A percentile compares a stretch with the other conserved stretches of the same genome.
These are phyloP conservation scores for Thysanoteuthis rhombus DNA, from an alignment of 2,888 invertebrate genomes.

Conservation along the genomic window DNA sequence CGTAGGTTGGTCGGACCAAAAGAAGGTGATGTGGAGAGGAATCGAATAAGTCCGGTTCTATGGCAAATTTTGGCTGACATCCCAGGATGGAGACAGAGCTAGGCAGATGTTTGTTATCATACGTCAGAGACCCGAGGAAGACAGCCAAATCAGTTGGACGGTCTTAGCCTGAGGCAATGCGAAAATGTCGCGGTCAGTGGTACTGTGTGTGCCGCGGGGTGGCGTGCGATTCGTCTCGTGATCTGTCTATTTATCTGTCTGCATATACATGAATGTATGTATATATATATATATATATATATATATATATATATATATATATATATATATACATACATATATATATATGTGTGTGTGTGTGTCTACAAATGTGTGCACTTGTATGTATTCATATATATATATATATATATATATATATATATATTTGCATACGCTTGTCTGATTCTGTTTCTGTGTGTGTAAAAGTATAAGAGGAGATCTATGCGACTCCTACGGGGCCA, in stretches of 20 bases:
- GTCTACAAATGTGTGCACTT: not conserved
- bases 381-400: no score
- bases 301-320: not conserved
- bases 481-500: no score
- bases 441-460: no score
- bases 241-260: not conserved
- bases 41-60: not conserved
- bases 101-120: not conserved
- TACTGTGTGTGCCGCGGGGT: not conserved
- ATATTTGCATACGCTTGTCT: no score
- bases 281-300: not conserved
- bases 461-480: no score
- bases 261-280: not conserved
- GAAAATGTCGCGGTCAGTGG: not conserved
- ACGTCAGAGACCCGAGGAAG: not conserved
- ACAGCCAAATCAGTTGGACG: conserved; percentile 12
- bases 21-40: not conserved
- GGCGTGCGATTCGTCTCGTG: not conserved
- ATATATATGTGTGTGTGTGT: not conserved
- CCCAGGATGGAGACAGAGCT: not conserved
- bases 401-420: no score
- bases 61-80: not conserved
- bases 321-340: not conserved
- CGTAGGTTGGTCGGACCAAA: not conserved
- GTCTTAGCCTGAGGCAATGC: not conserved